Percentiles rank a stretch among this genome's conserved stretches.
phyloP scores from a whole-genome alignment of 2,113 vertebrate genomes.

The Emydocephalus ijimae region DNA sequence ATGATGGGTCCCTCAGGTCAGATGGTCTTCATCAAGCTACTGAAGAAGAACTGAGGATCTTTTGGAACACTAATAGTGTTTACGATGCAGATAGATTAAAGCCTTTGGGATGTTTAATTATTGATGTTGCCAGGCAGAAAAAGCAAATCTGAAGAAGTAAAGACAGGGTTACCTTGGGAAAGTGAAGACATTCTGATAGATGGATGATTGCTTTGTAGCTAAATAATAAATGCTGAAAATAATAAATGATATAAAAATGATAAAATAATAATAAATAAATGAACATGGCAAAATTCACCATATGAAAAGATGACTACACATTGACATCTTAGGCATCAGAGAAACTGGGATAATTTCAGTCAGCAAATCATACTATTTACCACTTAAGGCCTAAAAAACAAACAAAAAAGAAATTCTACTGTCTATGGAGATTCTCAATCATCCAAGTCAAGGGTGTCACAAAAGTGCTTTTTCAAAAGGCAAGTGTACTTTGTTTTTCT shows the following conservation, averaged over 20 bases:
- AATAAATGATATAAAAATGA: too few species aligned
- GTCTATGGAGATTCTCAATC: too few species aligned
- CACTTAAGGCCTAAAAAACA: neutral
- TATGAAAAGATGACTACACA: neutral
- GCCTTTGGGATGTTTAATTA: neutral
- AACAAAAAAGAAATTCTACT: neutral
- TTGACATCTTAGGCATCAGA: neutral
- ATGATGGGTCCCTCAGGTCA: neutral
- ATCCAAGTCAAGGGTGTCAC: too few species aligned
- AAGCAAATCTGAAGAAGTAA: neutral
- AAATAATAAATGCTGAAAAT: neutral
- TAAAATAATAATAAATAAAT: neutral
- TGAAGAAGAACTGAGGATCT: neutral
- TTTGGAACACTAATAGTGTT: neutral
- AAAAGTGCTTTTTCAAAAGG: too few species aligned
- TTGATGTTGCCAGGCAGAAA: neutral
- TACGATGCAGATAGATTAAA: neutral
- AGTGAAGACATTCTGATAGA: neutral
- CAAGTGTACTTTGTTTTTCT: too few species aligned
- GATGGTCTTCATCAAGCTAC: neutral
- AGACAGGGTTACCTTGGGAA: neutral
- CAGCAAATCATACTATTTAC: neutral
- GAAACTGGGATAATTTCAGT: neutral
- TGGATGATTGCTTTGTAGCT: neutral
- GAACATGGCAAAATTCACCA: neutral